Base-by-base conservation (phyloP, 2,797 vertebrate species). In the Hypotaenidia okinawae region DNA sequence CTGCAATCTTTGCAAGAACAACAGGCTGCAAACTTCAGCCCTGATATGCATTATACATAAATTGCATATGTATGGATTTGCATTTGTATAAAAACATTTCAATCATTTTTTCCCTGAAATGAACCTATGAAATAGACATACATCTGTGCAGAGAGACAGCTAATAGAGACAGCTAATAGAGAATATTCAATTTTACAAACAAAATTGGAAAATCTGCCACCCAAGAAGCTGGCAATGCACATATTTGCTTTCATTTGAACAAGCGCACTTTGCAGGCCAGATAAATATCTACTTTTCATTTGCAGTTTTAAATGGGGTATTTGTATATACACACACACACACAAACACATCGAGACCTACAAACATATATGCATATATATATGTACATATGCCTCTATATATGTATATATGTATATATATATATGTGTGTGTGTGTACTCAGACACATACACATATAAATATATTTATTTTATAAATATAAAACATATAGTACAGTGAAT, bases 121-220 rank as follows among this genome's bases (percentile, higher is more conserved):
- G 88, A 95, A 94, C 88, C 80, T 90, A 57, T 88, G 91, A 92
- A 96, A 93, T 77, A 93, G 95, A 72, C 80, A 94, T 95, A 79
- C 72, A 68, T 93, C 86, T 96, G 80, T 83, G 72, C 86, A 92
- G 94, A 91, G 86, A 92, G 81, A 87, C 78, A 90, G 72, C 78
- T 96, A 95, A 94, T 93, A 93, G 45, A 39, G 77, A 81, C 78
- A 90, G 72, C 78, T 96, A 95, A 94, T 93, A 93, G 45, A 39
- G 77, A 81, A 93, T 74, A 89, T 68, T 93, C 88, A 87, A 77
- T 96, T 95, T 91, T 92, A 43, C 45, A 79, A 88, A 83, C 33
- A 94, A 95, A 95, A 95, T 87, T 94, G 91, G 86, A 96, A 96
- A 97, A 93, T 88, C 88, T 96, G 80, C 74, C 70, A 77, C 91